Base-by-base conservation (phyloP, 2,113 vertebrate species). In the Notothenia coriiceps region DNA sequence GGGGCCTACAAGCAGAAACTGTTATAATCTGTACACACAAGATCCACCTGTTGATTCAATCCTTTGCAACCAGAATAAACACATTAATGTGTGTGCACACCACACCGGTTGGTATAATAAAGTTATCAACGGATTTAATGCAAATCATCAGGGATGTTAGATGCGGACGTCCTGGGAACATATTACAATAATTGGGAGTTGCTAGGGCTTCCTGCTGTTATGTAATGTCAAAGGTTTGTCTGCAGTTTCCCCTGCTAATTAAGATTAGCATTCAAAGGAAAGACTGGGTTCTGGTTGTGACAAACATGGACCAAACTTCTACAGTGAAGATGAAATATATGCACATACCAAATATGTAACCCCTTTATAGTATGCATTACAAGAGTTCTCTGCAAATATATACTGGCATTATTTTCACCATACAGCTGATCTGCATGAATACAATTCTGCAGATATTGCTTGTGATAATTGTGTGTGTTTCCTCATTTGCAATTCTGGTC, bases 401-500 rank as follows among this genome's bases (percentile, higher is more conserved):
- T 4, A 60, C 2, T 25, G 7, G 63, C 33, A 66, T 22, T 72
- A 63, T 46, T 14, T 74, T 69, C 9, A 22, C 44, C 8, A 20
- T 46, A 17, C 25, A 56, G 10, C 29, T 29, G 50, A 46, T 57
- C 25, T 73, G 10, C 3, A 3, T 62, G 47, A 69, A 11, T 46
- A 40, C 17, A 60, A 63, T 29, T 64, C n/a, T 73, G 75, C 44
- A 77, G 52, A 80, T 18, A 57, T 44, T 43, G 59, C 54, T 73
- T 43, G 70, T 64, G 49, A 60, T 52, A 68, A 50, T 65, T 43
- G 6, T 40, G 35, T 68, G 29, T 44, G 44, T 78, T 67, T 80
- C 46, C 60, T 75, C 43, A 87, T 75, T 80, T 82, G 57, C 66
- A 61, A 56, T 65, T 67, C 67, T 71, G 20, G 55, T 50, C 52